phyloP scores from a whole-genome alignment of 2,797 vertebrate genomes.

The Myotis myotis region DNA sequence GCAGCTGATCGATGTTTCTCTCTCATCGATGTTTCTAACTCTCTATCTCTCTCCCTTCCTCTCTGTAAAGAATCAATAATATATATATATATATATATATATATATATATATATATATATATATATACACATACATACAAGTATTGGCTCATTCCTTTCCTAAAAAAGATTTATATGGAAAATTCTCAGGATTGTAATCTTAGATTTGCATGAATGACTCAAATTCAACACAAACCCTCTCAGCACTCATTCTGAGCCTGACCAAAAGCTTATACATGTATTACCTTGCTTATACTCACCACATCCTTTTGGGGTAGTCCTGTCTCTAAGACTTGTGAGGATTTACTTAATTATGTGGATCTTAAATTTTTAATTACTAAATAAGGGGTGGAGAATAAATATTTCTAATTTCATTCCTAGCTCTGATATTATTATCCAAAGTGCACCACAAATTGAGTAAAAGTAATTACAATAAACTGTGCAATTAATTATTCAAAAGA shows the following conservation, averaged over 20 bases:
- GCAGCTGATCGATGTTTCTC: too few relatives aligned
- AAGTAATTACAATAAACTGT: neutral
- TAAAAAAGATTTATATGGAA: neutral
- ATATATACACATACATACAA: too few relatives aligned
- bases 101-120: too few relatives aligned
- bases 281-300: neutral
- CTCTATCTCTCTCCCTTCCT: too few relatives aligned
- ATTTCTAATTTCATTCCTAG: neutral
- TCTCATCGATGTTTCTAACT: too few relatives aligned
- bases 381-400: neutral
- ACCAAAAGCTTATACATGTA: neutral
- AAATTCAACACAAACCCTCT: neutral
- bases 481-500: neutral
- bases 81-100: too few relatives aligned
- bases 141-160: neutral
- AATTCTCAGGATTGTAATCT: neutral
- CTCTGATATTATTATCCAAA: neutral
- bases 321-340: neutral
- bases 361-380: neutral
- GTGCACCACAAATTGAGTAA: neutral
- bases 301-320: neutral
- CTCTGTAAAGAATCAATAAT: too few relatives aligned
- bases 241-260: neutral
- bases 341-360: neutral
- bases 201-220: neutral